phyloP scores from a whole-genome alignment of 2,888 invertebrate species.

The Phengaris arion region DNA sequence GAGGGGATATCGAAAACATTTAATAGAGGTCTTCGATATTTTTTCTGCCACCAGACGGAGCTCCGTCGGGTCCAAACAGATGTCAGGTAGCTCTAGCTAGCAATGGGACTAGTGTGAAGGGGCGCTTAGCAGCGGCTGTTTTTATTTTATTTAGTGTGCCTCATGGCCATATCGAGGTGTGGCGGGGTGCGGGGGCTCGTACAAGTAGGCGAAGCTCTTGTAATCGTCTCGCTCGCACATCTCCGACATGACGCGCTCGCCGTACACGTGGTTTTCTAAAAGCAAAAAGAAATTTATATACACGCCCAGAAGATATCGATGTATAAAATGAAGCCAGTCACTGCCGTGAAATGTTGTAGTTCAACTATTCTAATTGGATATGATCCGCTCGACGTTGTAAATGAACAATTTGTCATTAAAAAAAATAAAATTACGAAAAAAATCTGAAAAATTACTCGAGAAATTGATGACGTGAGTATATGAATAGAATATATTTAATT shows the following conservation, averaged over 20 bases:
- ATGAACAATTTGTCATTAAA: neutral
- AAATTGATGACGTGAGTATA: too few relatives aligned
- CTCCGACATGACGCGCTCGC: slow-evolving; percentile 48
- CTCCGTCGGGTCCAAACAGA: too few relatives aligned
- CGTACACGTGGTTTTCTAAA: slow-evolving; percentile 16
- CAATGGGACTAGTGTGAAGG: neutral
- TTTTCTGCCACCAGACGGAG: too few relatives aligned
- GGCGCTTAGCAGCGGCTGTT: neutral
- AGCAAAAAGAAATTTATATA: neutral
- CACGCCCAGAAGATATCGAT: neutral
- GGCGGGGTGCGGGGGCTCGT: slow-evolving; percentile 87
- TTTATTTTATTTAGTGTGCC: slow-evolving; percentile 40
- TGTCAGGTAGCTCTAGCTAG: too few relatives aligned
- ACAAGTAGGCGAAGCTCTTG: slow-evolving; percentile 92
- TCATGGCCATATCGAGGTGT: slow-evolving; percentile 59
- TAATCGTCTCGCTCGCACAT: slow-evolving; percentile 91
- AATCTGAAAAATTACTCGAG: too few relatives aligned
- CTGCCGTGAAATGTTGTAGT: neutral
- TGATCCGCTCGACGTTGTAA: neutral
- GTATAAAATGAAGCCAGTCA: neutral
- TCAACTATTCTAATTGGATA: neutral
- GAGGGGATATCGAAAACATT: too few relatives aligned
- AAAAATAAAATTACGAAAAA: too few relatives aligned
- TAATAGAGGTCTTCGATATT: too few relatives aligned
- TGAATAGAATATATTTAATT: too few relatives aligned